Base-by-base conservation (phyloP, 2,797 vertebrate species). In the Channallabes apus region DNA sequence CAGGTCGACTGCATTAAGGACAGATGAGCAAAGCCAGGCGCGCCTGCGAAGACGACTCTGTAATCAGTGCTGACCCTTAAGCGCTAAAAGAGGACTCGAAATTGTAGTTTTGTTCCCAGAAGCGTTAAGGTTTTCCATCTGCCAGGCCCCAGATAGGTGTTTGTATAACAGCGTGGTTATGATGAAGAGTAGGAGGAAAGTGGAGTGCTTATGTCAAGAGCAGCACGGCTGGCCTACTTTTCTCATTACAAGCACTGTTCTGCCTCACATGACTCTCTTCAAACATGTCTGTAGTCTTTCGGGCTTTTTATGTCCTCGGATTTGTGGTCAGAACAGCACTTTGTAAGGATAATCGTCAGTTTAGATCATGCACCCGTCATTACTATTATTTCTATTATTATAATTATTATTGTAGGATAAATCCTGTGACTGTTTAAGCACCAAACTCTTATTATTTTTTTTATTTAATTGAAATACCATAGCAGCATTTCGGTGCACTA, bases 111-210 rank as follows among this genome's bases (percentile, higher is more conserved):
- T 67, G 46, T 58, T 59, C 32, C 46, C 22, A 75, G 71, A 82
- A 75, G 61, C 27, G 15, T 76, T 56, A 54, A 56, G 69, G 71
- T 82, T 85, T 67, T 65, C 69, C 69, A 58, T 85, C 68, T 75
- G 84, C 58, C 41, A 41, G 69, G 59, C 41, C 32, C 46, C 79
- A 67, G 68, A 73, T 27, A 73, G 78, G 59, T 75, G 84, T 75
- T 85, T 80, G 65, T 29, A 27, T 72, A 80, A 69, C 77, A 61
- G 38, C 75, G 3, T 22, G 59, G 76, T 77, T 61, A 46, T 82
- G 81, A 71, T 80, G 68, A 72, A 24, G 67, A 69, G 95, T 94
- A 95, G 90, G 97, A 95, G 90, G 94, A 94, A 96, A 95, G 94
- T 95, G 94, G 32, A 76, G 72, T 59, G 80, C 35, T 82, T 27